Evolutionary conservation across 2,888 invertebrate species (phyloP).

Genomic region (Platypus cylindrus): DNA sequence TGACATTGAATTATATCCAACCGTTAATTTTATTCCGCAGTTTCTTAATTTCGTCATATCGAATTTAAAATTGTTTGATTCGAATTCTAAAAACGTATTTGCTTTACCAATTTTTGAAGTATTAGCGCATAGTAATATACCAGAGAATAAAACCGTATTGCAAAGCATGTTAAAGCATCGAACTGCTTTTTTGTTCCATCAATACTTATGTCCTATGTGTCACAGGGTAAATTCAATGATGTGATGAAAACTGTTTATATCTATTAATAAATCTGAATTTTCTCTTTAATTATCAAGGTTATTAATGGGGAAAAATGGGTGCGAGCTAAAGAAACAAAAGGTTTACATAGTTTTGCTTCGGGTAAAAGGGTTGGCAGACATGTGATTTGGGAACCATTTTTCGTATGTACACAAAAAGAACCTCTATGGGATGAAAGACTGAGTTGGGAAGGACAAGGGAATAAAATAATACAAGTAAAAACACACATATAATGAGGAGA

Average conservation of each 20-base stretch:
- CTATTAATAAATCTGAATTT: no score
- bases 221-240: constrained; percentile 16
- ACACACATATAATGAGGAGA: no score
- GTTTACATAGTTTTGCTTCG: constrained; percentile 21
- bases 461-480: constrained; percentile 25
- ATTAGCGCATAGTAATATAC: constrained; percentile 16
- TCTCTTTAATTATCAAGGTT: constrained; percentile 9
- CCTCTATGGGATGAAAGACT: constrained; percentile 27
- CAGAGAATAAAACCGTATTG: constrained; percentile 22
- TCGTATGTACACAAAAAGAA: constrained; percentile 26
- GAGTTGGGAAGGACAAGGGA: constrained; percentile 28
- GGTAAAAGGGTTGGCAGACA: constrained; percentile 21
- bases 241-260: no score
- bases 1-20: constrained; percentile 28
- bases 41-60: constrained; percentile 21
- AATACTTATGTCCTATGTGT: constrained; percentile 19
- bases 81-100: constrained; percentile 20
- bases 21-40: constrained; percentile 21
- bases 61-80: constrained; percentile 15
- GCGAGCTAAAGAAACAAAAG: constrained; percentile 12
- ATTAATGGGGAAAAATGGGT: constrained; percentile 21
- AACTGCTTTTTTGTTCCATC: constrained; percentile 24
- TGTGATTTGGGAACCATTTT: constrained; percentile 27
- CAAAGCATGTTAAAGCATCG: constrained; percentile 20
- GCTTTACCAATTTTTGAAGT: constrained; percentile 27